A percentile compares a stretch with the other conserved stretches of the same genome.
Conservation (phyloP, 1,140 invertebrate genomes). For the Megathymus violae region DNA sequence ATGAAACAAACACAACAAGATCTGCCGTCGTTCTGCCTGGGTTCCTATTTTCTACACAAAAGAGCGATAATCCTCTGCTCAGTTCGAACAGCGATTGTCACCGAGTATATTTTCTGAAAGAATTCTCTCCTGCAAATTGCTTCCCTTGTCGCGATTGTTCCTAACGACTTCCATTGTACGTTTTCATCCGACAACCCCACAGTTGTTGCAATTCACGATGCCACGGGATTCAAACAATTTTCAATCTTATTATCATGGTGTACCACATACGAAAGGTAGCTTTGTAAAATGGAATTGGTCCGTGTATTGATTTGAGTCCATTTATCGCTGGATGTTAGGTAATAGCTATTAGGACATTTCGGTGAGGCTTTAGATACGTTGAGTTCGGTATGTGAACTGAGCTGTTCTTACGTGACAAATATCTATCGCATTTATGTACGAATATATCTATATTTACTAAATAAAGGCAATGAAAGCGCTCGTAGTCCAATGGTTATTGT, state of each 20-base stretch:
- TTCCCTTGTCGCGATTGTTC: slow-evolving; percentile 48
- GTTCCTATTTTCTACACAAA: slow-evolving; percentile 21
- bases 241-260: slow-evolving; percentile 10
- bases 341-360: slow-evolving; percentile 22
- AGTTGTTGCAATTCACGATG: slow-evolving; percentile 28
- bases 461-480: no score
- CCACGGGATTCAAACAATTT: slow-evolving; percentile 6
- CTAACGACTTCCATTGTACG: slow-evolving; percentile 57
- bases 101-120: slow-evolving; percentile 45
- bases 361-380: slow-evolving; percentile 9
- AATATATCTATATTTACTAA: no score
- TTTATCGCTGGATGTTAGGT: slow-evolving; percentile 16
- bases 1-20: slow-evolving; percentile 34
- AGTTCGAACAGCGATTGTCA: slow-evolving; percentile 22
- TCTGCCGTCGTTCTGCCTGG: neutral
- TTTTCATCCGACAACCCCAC: slow-evolving; percentile 40
- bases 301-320: slow-evolving; percentile 17
- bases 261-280: neutral
- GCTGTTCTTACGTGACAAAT: neutral
- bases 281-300: neutral
- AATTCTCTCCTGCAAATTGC: slow-evolving; percentile 56
- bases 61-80: slow-evolving; percentile 23
- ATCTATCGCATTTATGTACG: neutral
- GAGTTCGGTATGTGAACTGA: slow-evolving; percentile 5
- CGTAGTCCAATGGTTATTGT: no score